Conservation (phyloP, 1,140 invertebrate genomes). For the Armadillidium nasatum region DNA sequence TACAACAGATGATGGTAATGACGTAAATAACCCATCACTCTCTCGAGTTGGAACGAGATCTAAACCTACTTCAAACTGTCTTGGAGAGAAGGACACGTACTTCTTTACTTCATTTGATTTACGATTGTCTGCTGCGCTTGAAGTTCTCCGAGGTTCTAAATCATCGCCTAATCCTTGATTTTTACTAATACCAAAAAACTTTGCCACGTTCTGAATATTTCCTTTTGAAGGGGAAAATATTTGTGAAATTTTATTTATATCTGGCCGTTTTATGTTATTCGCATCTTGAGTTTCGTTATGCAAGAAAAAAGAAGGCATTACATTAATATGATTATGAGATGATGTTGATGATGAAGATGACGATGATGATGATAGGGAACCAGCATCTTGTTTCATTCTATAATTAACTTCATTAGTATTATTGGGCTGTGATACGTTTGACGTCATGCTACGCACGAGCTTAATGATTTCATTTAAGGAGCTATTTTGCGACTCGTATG, state of each 20-base stretch:
- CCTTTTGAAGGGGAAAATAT: conserved; percentile 23
- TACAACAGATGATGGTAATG: background rate
- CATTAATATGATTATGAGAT: conserved; percentile 31
- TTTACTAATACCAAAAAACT: background rate
- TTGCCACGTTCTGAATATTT: conserved; percentile 12
- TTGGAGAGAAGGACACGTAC: background rate
- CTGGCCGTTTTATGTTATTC: background rate
- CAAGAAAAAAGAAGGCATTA: conserved; percentile 33
- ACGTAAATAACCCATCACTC: background rate
- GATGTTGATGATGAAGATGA: conserved; percentile 18
- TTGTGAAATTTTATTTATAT: conserved; percentile 20
- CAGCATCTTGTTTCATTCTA: background rate
- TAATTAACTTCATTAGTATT: background rate
- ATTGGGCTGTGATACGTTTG: background rate
- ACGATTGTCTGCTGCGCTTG: too few relatives aligned
- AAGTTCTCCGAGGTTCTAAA: too few relatives aligned
- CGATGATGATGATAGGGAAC: background rate
- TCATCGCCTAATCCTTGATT: too few relatives aligned
- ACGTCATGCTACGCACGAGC: background rate
- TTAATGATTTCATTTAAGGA: background rate
- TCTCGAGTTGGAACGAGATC: background rate
- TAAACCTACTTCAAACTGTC: conserved; percentile 4
- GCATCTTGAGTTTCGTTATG: conserved; percentile 23
- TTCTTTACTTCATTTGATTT: too few relatives aligned
- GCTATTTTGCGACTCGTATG: background rate